Evolutionary conservation across 1,140 invertebrate species (phyloP), one percentile per base, ranked within the genome.

Genomic region (Trichonephila clavata): DNA sequence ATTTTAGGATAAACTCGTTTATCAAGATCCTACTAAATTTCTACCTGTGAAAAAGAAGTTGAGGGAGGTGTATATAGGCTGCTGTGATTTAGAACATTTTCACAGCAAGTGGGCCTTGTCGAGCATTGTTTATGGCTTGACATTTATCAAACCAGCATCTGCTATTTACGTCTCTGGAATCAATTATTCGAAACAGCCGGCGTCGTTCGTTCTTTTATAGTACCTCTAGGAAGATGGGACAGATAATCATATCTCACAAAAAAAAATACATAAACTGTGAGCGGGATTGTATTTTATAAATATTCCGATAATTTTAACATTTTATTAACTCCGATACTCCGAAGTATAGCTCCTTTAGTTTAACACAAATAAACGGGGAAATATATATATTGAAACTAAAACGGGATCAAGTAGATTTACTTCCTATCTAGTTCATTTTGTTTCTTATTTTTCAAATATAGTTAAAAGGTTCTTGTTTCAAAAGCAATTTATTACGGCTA

Each of bases 131-230:
- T 90, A 90, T 90, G 63, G 63, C 14, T 50, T 8, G 80, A 24
- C 88, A 80, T 90, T 80, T 90, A 80, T 90, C 88, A 90, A 80
- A 77, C 60, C 39, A 50, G 88, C 88, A 90, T 90, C 88, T 90
- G 88, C 68, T 90, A 80, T 90, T 90, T 90, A 90, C 88, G 50
- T 80, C 80, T 59, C n/a, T 60, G 24, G 60, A 90, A 90, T 90
- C 88, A 90, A 90, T 90, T 90, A 90, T 80, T 90, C 50, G 68
- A 90, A 90, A 90, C 71, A 80, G 24, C 63, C 57, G n/a, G 59
- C 27, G 6, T n/a, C 24, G 27, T 77, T 39, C 32, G 27, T 18
- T 77, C 16, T 32, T 20, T 13, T 32, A 7, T 14, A 2, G 2
- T n/a, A 16, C 6, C 50, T 57, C 71, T 20, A 63, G 18, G 27